phyloP scores from a whole-genome alignment of 2,888 invertebrate species.

The Hirtodrosophila trivittata region DNA sequence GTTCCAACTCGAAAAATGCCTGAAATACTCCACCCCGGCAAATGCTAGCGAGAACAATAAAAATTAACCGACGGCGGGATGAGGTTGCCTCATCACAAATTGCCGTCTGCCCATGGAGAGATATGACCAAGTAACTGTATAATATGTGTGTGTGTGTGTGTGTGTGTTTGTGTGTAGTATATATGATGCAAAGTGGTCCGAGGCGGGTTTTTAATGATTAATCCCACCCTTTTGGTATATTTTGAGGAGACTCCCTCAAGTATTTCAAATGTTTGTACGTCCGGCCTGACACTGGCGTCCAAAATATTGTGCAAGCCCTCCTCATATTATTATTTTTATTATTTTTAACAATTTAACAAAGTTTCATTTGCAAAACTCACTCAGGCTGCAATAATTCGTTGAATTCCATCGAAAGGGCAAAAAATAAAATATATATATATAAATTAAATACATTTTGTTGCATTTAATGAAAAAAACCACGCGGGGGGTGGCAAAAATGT shows the following conservation, averaged over 20 bases:
- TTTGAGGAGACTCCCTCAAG: constrained; percentile 7
- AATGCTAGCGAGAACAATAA: constrained; percentile 63
- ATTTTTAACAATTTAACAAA: constrained; percentile 44
- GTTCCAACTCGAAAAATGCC: constrained; percentile 45
- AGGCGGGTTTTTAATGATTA: constrained; percentile 49
- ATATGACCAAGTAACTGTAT: constrained; percentile 48
- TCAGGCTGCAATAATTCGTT: constrained; percentile 66
- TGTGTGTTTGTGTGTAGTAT: constrained; percentile 14
- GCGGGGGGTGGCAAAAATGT: constrained; percentile 41
- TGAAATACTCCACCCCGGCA: constrained; percentile 15
- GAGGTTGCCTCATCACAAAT: constrained; percentile 29
- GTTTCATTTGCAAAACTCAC: constrained; percentile 44
- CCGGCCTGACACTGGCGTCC: constrained; percentile 35
- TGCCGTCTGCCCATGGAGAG: constrained; percentile 38
- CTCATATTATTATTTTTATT: constrained; percentile 19
- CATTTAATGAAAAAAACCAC: constrained; percentile 52
- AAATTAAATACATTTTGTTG: constrained; percentile 51
- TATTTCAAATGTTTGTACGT: constrained; percentile 13
- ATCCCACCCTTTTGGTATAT: constrained; percentile 7
- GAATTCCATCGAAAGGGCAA: constrained; percentile 21
- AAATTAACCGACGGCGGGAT: constrained; percentile 42
- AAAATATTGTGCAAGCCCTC: constrained; percentile 42
- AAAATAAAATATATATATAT: constrained; percentile 27
- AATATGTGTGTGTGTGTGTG: constrained; percentile 19
- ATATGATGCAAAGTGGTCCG: constrained; percentile 30